Evolutionary conservation across 2,888 invertebrate species (phyloP), one percentile per base, ranked within the genome.

Genomic region (Thymelicus acteon): DNA sequence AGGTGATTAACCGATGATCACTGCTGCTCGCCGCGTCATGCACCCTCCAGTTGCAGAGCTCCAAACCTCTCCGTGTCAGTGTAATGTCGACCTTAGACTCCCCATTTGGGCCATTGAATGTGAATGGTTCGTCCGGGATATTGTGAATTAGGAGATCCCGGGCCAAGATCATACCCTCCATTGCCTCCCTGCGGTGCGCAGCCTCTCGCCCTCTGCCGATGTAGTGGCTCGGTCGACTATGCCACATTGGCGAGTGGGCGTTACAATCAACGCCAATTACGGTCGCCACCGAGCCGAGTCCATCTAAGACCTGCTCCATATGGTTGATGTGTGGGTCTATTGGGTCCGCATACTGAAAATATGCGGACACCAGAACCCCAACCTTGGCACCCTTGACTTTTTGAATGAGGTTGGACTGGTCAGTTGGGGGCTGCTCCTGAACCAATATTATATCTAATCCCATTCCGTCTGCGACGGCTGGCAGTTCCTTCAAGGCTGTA

Each of bases 1-100:
- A 77, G 0, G 76, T 74, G 0, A 79, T 73, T 0, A 79, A 70
- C 0, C 68, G 69, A 15, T 79, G 78, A 66, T 79, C 80, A 7
- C 78, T 77, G n/a, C n/a, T 8, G 48, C 74, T 76, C 0, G 15
- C 70, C 0, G 61, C 67, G 0, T 65, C 74, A 31, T 67, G 66
- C 2, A 76, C 74, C 1, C 13, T n/a, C 73, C 72, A 74, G 0
- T 60, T n/a, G 0, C 8, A 0, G 0, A 73, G 6, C 0, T 15
- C 5, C 0, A 73, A 8, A 0, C 72, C 64, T 1, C 74, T 44
- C 5, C 70, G 61, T 0, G 72, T 7, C 0, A 74, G 15, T 0
- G 74, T 74, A 0, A 75, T 13, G 37, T 76, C 76, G 0, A 76
- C 62, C 24, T 76, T 74, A 0, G 74, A 74, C 5, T 67, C 54